Evolutionary conservation across 2,888 invertebrate species (phyloP).

Genomic region (Saturnia pavonia): DNA sequence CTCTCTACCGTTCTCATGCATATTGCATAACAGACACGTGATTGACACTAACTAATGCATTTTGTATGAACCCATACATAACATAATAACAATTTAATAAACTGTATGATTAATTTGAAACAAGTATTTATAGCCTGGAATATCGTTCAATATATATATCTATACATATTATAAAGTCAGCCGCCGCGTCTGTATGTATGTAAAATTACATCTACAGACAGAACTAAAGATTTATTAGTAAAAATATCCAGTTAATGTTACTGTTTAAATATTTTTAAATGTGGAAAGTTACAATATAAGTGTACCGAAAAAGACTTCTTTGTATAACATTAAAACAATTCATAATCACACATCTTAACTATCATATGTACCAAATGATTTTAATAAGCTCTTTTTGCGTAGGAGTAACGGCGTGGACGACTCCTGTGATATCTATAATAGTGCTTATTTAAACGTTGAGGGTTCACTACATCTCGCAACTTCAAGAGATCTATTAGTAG

Average conservation of each 20-base stretch:
- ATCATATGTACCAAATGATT: background rate
- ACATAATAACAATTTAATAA: background rate
- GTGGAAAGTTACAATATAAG: too few relatives aligned
- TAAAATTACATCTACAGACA: too few relatives aligned
- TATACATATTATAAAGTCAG: too few relatives aligned
- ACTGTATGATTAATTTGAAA: background rate
- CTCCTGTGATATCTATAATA: background rate
- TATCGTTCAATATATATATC: background rate
- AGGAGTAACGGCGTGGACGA: background rate
- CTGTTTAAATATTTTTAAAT: too few relatives aligned
- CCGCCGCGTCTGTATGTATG: too few relatives aligned
- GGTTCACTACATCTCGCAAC: too few relatives aligned
- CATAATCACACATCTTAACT: background rate
- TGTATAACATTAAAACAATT: background rate
- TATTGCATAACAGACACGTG: constrained; percentile 6
- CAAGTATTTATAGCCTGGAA: background rate
- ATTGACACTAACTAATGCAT: constrained; percentile 7
- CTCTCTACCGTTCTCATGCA: constrained; percentile 12
- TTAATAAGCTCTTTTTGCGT: background rate
- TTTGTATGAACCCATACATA: background rate
- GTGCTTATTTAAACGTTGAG: background rate
- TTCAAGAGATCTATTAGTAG: too few relatives aligned
- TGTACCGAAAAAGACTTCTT: too few relatives aligned
- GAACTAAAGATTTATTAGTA: too few relatives aligned
- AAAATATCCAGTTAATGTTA: too few relatives aligned